Base-by-base conservation (phyloP, 2,113 vertebrate species). In the Zapus hudsonius region DNA sequence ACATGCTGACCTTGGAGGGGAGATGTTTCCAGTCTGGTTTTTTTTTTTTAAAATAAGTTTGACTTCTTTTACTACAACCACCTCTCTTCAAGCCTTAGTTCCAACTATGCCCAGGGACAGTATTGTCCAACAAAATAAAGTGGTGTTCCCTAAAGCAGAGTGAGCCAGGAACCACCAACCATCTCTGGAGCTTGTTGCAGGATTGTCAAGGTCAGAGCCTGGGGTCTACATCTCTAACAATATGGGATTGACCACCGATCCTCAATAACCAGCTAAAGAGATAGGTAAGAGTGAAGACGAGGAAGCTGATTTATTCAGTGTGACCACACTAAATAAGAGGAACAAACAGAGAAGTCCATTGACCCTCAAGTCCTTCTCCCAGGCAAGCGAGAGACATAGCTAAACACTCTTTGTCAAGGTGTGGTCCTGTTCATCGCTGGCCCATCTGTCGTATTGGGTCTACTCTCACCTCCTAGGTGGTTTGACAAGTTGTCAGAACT, bases 101-200 rank as follows among this genome's bases (percentile, higher is more conserved):
- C 25, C 0, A 1, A 22, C 22, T 3, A 9, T 69, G 25, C 33
- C 44, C 29, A n/a, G n/a, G 57, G 23, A n/a, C 4, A 3, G 23
- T 55, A 3, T n/a, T 3, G 2, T n/a, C 36, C 44, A 5, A 3
- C 66, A 78, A 36, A 88, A 67, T 15, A 29, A 64, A 33, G 5
- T 1, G 1, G n/a, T 33, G 4, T 33, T n/a, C n/a, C 12, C 1
- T 8, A 42, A 25, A 38, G 38, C 40, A 63, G n/a, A 22, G 8
- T 31, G 5, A 20, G 33, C 17, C 29, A 2, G 29, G 7, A 2
- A 19, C 42, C 38, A 27, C 29, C 44, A 8, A n/a, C 22, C 57
- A 19, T 36, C 42, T 11, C 23, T 1, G 17, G n/a, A n/a, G n/a
- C n/a, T n/a, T n/a, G 13, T 29, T 31, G 10, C 36, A 8, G 7